Conservation (phyloP, 2,888 invertebrate species). For the Hoplodrina blanda region DNA sequence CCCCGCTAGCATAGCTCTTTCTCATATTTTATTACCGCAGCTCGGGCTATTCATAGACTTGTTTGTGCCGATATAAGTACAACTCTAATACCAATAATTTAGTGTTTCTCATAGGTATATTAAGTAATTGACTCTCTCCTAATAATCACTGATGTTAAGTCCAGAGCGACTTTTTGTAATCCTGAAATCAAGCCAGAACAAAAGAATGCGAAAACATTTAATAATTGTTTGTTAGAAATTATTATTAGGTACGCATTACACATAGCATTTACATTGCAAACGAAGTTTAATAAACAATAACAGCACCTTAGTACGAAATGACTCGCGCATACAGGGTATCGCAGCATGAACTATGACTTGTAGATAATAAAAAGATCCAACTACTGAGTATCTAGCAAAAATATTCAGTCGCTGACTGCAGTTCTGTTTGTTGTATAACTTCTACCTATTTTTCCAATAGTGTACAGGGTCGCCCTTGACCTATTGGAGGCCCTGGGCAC, state of each 20-base stretch:
- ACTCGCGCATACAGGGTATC: conserved; percentile 30
- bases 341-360: conserved; percentile 50
- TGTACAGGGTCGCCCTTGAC: not conserved
- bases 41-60: too few relatives aligned
- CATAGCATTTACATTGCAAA: conserved; percentile 24
- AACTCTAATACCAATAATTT: too few relatives aligned
- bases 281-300: conserved; percentile 40
- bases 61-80: too few relatives aligned
- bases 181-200: not conserved
- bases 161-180: too few relatives aligned
- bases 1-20: too few relatives aligned
- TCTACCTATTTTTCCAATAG: not conserved
- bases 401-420: conserved; percentile 17
- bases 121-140: too few relatives aligned
- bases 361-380: conserved; percentile 41
- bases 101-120: too few relatives aligned
- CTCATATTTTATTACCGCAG: too few relatives aligned
- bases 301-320: conserved; percentile 23
- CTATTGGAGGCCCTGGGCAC: too few relatives aligned
- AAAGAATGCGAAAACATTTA: not conserved
- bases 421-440: not conserved
- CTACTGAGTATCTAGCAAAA: conserved; percentile 2
- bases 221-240: too few relatives aligned
- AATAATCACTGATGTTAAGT: too few relatives aligned
- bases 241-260: conserved; percentile 23